A percentile compares a stretch with the other conserved stretches of the same genome.
These are phyloP conservation scores for Mormyrus iriodes DNA, from an alignment of 2,113 vertebrate species.

Conservation along the genomic window DNA sequence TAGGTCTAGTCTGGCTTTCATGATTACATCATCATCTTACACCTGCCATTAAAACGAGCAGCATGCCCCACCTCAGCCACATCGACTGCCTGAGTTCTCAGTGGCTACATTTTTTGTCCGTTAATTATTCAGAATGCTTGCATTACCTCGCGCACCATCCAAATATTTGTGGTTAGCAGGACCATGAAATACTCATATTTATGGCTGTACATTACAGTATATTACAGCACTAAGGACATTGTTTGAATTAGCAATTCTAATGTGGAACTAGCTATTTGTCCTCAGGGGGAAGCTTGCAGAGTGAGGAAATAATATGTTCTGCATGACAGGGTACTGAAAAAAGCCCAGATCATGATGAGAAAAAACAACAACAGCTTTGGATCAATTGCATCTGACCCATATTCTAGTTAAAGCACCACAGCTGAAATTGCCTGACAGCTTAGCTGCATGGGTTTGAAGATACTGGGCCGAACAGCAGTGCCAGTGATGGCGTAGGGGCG, in stretches of 20 bases:
- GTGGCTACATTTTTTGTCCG: neutral
- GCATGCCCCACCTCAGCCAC: neutral
- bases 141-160: neutral
- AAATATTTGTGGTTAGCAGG: neutral
- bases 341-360: neutral
- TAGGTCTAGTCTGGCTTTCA: neutral
- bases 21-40: neutral
- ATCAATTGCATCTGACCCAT: neutral
- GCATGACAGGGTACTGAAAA: neutral
- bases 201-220: neutral
- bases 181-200: slow-evolving; percentile 4
- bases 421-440: neutral
- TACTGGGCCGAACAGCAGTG: neutral
- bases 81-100: neutral
- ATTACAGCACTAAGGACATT: neutral
- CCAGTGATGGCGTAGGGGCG: neutral
- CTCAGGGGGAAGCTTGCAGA: neutral
- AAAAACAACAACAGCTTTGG: neutral
- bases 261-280: neutral
- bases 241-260: slow-evolving; percentile 15
- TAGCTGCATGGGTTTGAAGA: neutral
- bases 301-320: neutral
- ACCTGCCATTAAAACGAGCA: neutral
- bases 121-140: neutral
- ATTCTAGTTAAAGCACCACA: neutral